Conservation (phyloP, 2,888 invertebrate genomes). For the Cryptus armator region DNA sequence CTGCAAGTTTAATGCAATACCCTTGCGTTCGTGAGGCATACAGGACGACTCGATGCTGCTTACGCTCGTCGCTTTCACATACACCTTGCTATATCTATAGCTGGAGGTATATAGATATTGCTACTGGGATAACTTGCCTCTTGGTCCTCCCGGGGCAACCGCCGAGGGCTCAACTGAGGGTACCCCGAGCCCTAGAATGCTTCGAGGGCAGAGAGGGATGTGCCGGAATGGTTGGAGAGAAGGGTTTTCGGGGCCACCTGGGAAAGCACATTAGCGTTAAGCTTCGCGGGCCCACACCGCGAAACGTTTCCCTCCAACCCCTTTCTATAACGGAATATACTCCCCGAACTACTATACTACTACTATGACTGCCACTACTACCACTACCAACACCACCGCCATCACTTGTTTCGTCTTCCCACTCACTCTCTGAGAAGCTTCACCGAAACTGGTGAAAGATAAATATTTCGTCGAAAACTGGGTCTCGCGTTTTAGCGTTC, state of each 20-base stretch:
- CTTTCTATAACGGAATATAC: conserved; percentile 19
- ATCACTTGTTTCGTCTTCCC: conserved; percentile 25
- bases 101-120: conserved; percentile 43
- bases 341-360: conserved; percentile 12
- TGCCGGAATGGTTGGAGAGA: conserved; percentile 54
- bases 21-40: conserved; percentile 10
- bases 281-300: conserved; percentile 65
- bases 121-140: conserved; percentile 27
- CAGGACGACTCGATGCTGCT: conserved; percentile 45
- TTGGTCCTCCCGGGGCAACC: conserved; percentile 58
- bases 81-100: conserved; percentile 37
- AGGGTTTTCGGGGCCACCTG: conserved; percentile 69
- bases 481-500: conserved; percentile 53
- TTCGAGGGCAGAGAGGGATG: conserved; percentile 55
- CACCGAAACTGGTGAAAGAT: conserved; percentile 59
- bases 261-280: conserved; percentile 73
- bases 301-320: conserved; percentile 46
- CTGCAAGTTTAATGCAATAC: conserved; percentile 76
- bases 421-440: conserved; percentile 30
- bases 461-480: conserved; percentile 66
- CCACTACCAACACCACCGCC: neutral
- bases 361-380: neutral
- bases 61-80: conserved; percentile 54
- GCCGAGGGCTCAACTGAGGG: conserved; percentile 19
- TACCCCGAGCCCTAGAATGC: conserved; percentile 34